Conservation (phyloP, 2,888 invertebrate genomes). For the Bedellia somnulentella region DNA sequence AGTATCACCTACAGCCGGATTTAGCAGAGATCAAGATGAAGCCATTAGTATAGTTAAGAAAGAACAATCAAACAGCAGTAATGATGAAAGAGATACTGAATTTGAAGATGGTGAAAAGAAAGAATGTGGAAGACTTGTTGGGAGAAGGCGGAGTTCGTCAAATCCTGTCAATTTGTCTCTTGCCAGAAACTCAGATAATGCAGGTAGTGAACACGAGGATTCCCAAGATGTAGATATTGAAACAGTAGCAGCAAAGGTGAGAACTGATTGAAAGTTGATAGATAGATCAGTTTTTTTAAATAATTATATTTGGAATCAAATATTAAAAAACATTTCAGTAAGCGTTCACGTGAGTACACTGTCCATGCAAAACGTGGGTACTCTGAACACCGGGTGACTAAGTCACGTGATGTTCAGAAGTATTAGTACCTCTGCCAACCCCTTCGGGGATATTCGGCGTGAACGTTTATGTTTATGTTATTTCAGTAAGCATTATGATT, state of each 20-base stretch:
- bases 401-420: no score
- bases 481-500: no score
- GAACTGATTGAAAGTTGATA: no score
- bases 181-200: slow-evolving; percentile 57
- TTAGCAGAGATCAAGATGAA: slow-evolving; percentile 50
- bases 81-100: slow-evolving; percentile 54
- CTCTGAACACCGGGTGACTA: no score
- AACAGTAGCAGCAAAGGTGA: slow-evolving; percentile 54
- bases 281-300: no score
- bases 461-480: no score
- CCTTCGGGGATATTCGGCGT: no score
- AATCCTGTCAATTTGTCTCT: slow-evolving; percentile 82
- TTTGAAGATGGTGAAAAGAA: slow-evolving; percentile 53
- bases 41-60: slow-evolving; percentile 53
- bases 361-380: no score
- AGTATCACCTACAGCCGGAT: slow-evolving; percentile 45
- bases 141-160: slow-evolving; percentile 71
- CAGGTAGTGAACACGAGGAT: slow-evolving; percentile 60
- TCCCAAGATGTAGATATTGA: slow-evolving; percentile 57
- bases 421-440: no score
- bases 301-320: no score
- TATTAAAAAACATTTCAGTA: no score
- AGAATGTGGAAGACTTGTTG: slow-evolving; percentile 51
- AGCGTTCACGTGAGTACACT: no score
- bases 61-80: slow-evolving; percentile 55